These are phyloP conservation scores for Malurus melanocephalus DNA, from an alignment of 2,113 vertebrate genomes.

Conservation along the genomic window DNA sequence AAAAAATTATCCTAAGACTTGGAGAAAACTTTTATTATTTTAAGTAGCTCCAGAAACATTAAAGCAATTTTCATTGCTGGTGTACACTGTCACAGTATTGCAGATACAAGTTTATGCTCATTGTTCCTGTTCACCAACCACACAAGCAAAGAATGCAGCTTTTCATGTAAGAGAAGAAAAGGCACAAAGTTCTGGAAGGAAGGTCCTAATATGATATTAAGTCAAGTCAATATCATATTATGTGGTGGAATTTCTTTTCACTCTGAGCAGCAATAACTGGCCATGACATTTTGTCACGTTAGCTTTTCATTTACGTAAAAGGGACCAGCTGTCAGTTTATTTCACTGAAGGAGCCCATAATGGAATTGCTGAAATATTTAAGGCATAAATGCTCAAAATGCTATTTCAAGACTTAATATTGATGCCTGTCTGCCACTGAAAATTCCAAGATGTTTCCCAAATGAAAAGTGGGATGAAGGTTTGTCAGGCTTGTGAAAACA, in stretches of 20 bases:
- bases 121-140: not conserved
- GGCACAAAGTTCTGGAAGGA: not conserved
- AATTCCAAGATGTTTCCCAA: constrained; percentile 9
- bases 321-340: constrained; percentile 28
- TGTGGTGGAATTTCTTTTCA: not conserved
- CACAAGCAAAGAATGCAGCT: not conserved
- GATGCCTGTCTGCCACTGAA: not conserved
- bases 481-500: not conserved
- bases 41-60: not conserved
- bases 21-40: not conserved
- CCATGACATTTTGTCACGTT: not conserved
- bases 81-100: not conserved
- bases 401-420: constrained; percentile 13
- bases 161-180: not conserved
- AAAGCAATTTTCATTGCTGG: not conserved
- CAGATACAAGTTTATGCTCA: not conserved
- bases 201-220: not conserved
- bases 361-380: constrained; percentile 57
- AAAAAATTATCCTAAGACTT: not conserved
- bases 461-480: not conserved
- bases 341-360: constrained; percentile 36
- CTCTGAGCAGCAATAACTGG: not conserved
- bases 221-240: not conserved
- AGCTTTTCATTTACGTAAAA: constrained; percentile 24
- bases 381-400: constrained; percentile 32